Evolutionary conservation across 1,140 invertebrate species (phyloP).

Genomic region (Chrysomallon squamiferum): DNA sequence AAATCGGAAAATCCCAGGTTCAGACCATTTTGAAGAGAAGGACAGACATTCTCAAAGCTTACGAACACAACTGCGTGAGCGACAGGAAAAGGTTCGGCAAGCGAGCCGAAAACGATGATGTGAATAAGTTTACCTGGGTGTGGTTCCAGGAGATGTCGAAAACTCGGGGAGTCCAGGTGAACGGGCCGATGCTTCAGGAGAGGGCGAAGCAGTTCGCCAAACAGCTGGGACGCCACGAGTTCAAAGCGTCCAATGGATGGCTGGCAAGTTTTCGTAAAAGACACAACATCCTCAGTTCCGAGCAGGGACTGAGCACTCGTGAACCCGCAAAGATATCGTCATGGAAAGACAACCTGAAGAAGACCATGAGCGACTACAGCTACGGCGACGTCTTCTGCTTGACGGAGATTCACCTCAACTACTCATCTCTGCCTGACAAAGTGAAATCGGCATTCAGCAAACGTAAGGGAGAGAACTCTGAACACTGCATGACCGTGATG

Average conservation of each 20-base stretch:
- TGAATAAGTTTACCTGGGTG: not conserved
- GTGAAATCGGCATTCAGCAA: too few species aligned
- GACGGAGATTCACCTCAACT: too few species aligned
- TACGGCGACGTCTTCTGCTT: too few species aligned
- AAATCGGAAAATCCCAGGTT: conserved; percentile 26
- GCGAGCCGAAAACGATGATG: not conserved
- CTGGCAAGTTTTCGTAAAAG: conserved; percentile 22
- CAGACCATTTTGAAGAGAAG: conserved; percentile 22
- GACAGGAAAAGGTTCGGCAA: not conserved
- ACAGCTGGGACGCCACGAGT: conserved; percentile 19
- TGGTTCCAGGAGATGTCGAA: conserved; percentile 3
- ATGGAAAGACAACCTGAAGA: too few species aligned
- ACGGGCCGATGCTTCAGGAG: conserved; percentile 20
- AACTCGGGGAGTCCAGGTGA: conserved; percentile 9
- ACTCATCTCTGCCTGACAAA: too few species aligned
- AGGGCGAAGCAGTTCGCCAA: conserved; percentile 25
- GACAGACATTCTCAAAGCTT: conserved; percentile 20
- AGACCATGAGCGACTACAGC: too few species aligned
- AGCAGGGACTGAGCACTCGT: too few species aligned
- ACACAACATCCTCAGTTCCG: conserved; percentile 17
- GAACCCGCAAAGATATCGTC: too few species aligned
- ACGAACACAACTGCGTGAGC: conserved; percentile 4
- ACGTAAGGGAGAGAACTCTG: too few species aligned
- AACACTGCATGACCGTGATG: not conserved
- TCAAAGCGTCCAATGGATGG: conserved; percentile 40